These are phyloP conservation scores for Pteropus rufus DNA, from an alignment of 2,797 vertebrate species.

Conservation along the genomic window DNA sequence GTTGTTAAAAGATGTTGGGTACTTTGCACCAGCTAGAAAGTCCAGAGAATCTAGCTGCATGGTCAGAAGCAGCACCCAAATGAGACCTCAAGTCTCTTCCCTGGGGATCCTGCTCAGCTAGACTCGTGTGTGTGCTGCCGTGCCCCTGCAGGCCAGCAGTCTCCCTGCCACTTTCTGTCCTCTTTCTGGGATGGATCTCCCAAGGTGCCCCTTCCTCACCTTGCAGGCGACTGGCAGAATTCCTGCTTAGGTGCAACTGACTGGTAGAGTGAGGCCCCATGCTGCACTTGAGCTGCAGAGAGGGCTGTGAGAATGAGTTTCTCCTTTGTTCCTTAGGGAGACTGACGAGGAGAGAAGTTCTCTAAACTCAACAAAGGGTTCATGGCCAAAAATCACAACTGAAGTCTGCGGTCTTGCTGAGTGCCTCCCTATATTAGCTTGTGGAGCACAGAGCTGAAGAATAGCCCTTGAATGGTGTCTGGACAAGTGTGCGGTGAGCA, in stretches of 20 bases:
- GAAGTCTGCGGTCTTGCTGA: background rate
- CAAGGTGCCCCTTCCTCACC: background rate
- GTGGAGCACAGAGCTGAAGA: background rate
- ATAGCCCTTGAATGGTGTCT: background rate
- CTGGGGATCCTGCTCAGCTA: background rate
- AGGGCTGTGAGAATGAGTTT: background rate
- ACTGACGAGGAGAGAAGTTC: background rate
- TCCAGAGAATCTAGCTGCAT: background rate
- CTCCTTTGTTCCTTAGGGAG: background rate
- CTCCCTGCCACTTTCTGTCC: fast-evolving
- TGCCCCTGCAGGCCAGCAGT: too few relatives aligned
- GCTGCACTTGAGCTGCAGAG: fast-evolving
- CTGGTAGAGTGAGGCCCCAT: background rate
- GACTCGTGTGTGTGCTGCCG: background rate
- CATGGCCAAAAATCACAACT: background rate
- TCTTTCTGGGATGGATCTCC: too few relatives aligned
- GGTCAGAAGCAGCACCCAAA: too few relatives aligned
- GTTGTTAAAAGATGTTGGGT: background rate
- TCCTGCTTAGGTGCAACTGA: background rate
- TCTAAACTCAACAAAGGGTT: background rate
- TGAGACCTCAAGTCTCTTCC: background rate
- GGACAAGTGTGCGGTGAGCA: background rate
- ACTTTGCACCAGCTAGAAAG: background rate
- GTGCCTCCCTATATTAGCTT: background rate
- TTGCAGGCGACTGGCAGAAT: background rate